Percentiles rank a stretch among this genome's conserved stretches.
Evolutionary conservation across 2,113 vertebrate genomes (phyloP).

Genomic region (Zosterops japonicus): DNA sequence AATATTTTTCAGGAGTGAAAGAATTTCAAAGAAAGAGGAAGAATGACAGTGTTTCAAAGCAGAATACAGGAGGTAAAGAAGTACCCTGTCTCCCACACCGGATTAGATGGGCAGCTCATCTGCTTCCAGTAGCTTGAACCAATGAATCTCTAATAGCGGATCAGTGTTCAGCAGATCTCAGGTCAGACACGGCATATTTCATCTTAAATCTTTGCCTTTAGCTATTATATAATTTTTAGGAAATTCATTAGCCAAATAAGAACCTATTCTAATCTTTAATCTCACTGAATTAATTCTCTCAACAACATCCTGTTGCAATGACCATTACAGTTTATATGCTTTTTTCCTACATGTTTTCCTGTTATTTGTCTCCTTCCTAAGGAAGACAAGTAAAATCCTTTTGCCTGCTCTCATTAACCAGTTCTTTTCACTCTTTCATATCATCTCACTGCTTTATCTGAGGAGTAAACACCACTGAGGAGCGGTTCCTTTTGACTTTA

Average conservation of each 20-base stretch:
- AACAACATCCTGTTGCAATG: conserved; percentile 10
- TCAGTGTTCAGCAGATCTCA: conserved; percentile 37
- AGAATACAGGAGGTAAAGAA: neutral
- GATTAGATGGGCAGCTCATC: conserved; percentile 8
- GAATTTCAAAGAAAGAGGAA: neutral
- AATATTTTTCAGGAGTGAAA: neutral
- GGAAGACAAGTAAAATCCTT: neutral
- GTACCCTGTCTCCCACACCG: neutral
- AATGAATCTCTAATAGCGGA: conserved; percentile 34
- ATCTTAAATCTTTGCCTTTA: conserved; percentile 42
- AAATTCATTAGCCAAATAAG: conserved; percentile 59
- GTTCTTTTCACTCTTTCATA: neutral
- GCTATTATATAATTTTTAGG: conserved; percentile 43
- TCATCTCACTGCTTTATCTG: neutral
- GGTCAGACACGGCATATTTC: conserved; percentile 29
- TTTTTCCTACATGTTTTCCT: neutral
- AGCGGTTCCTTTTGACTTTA: neutral
- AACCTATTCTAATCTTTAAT: conserved; percentile 42
- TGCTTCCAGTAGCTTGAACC: conserved; percentile 29
- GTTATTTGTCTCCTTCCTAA: neutral
- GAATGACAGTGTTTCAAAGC: neutral
- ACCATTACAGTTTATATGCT: neutral
- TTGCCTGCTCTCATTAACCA: neutral
- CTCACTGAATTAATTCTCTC: conserved; percentile 41
- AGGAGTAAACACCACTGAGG: neutral